These are phyloP conservation scores for Zeuzera pyrina DNA, from an alignment of 2,888 invertebrate species.

Conservation along the genomic window DNA sequence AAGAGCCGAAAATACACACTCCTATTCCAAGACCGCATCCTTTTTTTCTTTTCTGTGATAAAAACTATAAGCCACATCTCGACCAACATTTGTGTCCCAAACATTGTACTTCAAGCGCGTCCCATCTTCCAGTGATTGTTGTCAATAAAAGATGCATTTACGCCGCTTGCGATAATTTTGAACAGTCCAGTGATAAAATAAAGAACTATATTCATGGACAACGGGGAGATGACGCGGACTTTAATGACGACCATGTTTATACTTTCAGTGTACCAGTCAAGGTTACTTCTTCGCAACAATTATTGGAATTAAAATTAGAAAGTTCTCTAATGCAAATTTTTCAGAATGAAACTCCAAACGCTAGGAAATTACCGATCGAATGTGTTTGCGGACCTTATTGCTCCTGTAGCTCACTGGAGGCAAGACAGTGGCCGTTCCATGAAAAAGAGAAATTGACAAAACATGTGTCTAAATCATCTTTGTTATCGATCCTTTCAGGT, in stretches of 20 bases:
- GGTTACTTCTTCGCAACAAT: slow-evolving; percentile 28
- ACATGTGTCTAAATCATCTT: slow-evolving; percentile 7
- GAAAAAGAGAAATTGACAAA: too few species aligned
- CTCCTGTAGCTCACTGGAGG: slow-evolving; percentile 28
- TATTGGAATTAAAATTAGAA: slow-evolving; percentile 38
- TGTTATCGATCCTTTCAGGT: slow-evolving; percentile 21
- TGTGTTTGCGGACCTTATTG: slow-evolving; percentile 42
- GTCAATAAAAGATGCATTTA: slow-evolving; percentile 52
- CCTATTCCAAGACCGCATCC: slow-evolving; percentile 42
- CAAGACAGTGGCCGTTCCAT: slow-evolving; percentile 13
- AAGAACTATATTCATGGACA: slow-evolving; percentile 34
- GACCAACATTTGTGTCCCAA: slow-evolving; percentile 43
- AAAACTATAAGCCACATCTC: slow-evolving; percentile 32
- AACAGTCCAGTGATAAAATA: slow-evolving; percentile 39
- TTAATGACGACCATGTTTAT: slow-evolving; percentile 38
- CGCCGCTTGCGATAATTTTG: slow-evolving; percentile 51
- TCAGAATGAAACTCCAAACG: slow-evolving; percentile 41
- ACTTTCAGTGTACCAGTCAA: slow-evolving; percentile 36
- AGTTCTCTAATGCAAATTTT: slow-evolving; percentile 52
- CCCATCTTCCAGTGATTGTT: slow-evolving; percentile 47
- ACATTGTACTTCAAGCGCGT: slow-evolving; percentile 40
- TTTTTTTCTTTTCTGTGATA: slow-evolving; percentile 49
- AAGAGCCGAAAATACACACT: slow-evolving; percentile 26
- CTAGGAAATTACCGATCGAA: slow-evolving; percentile 26
- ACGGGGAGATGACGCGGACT: slow-evolving; percentile 32